phyloP scores from a whole-genome alignment of 2,888 invertebrate species.

The Furcula furcula region DNA sequence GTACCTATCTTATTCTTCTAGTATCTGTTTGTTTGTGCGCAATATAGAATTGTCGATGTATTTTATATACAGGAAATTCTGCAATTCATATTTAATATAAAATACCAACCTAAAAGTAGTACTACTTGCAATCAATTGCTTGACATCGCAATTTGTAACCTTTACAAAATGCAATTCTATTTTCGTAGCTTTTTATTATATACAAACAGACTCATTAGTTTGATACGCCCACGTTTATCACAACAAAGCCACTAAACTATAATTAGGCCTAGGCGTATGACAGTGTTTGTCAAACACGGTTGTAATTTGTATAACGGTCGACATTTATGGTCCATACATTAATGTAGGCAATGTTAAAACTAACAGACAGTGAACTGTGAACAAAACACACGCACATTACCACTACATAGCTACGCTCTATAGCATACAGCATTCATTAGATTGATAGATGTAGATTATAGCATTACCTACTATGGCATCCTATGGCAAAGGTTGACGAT shows the following conservation, averaged over 20 bases:
- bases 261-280: neutral
- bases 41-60: too few species aligned
- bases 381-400: constrained; percentile 9
- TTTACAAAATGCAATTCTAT: too few species aligned
- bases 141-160: too few species aligned
- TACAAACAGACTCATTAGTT: neutral
- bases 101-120: too few species aligned
- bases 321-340: constrained; percentile 14
- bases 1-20: too few species aligned
- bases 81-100: too few species aligned
- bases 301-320: constrained; percentile 25
- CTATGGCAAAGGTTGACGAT: constrained; percentile 29
- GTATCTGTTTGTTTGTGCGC: too few species aligned
- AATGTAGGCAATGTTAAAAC: constrained; percentile 15
- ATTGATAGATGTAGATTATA: constrained; percentile 25
- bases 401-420: neutral
- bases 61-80: too few species aligned
- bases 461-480: constrained; percentile 10
- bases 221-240: neutral
- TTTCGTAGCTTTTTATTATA: too few species aligned
- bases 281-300: constrained; percentile 11
- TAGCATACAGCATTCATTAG: constrained; percentile 12
- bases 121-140: too few species aligned
- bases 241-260: neutral
- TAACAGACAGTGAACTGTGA: constrained; percentile 13